These are phyloP conservation scores for Dione vanillae DNA, from an alignment of 2,888 invertebrate species.

Conservation along the genomic window DNA sequence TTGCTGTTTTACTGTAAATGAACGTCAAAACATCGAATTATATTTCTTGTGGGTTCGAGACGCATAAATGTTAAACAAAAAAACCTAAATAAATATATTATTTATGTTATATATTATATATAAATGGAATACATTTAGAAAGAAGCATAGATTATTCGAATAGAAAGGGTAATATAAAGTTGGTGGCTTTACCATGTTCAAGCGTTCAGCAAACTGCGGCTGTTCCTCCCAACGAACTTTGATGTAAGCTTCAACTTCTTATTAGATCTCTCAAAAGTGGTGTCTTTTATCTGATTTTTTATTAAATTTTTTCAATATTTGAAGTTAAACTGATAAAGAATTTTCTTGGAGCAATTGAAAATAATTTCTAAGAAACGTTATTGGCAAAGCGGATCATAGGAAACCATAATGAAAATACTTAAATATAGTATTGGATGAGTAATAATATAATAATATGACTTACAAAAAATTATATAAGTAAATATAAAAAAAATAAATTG, in stretches of 20 bases:
- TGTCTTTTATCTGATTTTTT: constrained; percentile 25
- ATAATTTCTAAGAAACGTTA: not conserved
- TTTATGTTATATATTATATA: not conserved
- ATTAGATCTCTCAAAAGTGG: constrained; percentile 32
- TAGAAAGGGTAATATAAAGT: constrained; percentile 67
- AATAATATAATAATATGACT: too few species aligned
- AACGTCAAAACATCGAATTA: too few species aligned
- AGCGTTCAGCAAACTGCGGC: constrained; percentile 72
- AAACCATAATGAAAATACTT: too few species aligned
- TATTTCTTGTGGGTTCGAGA: too few species aligned
- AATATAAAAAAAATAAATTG: too few species aligned
- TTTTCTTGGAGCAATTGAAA: constrained; percentile 1
- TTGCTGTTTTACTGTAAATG: too few species aligned
- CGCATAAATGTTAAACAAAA: too few species aligned
- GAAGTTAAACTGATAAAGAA: constrained; percentile 12
- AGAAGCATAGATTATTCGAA: constrained; percentile 19
- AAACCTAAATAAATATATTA: not conserved
- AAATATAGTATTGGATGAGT: too few species aligned
- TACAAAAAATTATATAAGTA: too few species aligned
- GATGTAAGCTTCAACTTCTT: constrained; percentile 57
- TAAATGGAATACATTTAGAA: not conserved
- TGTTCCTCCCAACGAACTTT: constrained; percentile 65
- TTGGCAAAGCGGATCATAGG: not conserved
- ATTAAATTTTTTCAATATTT: constrained; percentile 21
- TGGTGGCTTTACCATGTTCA: constrained; percentile 74